These are phyloP conservation scores for Aleiodes sp. DNA, from an alignment of 1,140 invertebrate species.

Conservation along the genomic window DNA sequence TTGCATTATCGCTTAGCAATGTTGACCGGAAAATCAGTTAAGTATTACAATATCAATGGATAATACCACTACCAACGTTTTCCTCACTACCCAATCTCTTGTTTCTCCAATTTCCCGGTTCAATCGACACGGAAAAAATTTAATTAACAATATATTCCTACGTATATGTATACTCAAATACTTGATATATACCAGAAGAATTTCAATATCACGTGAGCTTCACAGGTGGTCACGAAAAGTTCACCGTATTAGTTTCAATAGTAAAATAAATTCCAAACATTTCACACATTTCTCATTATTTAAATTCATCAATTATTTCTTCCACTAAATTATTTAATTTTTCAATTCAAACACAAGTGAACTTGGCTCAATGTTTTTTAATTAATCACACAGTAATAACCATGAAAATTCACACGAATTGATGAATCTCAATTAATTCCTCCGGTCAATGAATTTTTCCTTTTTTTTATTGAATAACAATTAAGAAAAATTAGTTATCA, in stretches of 20 bases:
- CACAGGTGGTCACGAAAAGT: slow-evolving; percentile 11
- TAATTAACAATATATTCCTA: background rate
- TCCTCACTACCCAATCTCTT: too few species aligned
- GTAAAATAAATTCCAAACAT: background rate
- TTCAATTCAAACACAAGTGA: background rate
- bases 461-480: slow-evolving; percentile 1
- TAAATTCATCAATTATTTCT: background rate
- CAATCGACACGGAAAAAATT: too few species aligned
- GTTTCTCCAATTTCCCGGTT: too few species aligned
- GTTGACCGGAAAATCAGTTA: too few species aligned
- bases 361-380: too few species aligned
- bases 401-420: too few species aligned
- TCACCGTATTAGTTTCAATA: background rate
- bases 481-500: too few species aligned
- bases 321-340: background rate
- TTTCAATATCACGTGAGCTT: slow-evolving; percentile 6
- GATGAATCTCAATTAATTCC: too few species aligned
- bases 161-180: background rate
- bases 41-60: too few species aligned
- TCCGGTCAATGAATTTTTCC: background rate
- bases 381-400: too few species aligned
- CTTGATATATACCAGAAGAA: background rate
- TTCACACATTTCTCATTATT: background rate
- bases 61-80: too few species aligned
- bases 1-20: too few species aligned